phyloP scores from a whole-genome alignment of 30 jellyfish, hydroid and myxozoan genomes.

The Aurelia aurita region DNA sequence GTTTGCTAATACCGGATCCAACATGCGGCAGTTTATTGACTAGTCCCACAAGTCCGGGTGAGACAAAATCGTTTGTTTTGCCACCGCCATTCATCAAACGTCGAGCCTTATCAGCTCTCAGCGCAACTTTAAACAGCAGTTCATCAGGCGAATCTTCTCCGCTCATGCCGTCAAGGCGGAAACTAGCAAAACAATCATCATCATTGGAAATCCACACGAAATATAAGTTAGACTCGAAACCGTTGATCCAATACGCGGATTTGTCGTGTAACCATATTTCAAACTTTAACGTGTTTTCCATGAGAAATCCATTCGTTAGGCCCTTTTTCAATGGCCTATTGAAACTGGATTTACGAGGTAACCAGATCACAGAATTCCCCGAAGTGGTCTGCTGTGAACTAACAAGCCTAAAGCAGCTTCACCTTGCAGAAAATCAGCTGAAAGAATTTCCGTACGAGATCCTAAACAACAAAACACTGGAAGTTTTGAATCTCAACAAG shows the following conservation, averaged over 20 bases:
- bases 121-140: background rate
- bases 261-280: slow-evolving; percentile 77
- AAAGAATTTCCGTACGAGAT: slow-evolving; percentile 76
- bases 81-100: slow-evolving; percentile 24
- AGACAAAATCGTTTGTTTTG: background rate
- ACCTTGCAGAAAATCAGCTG: slow-evolving; percentile 59
- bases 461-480: slow-evolving; percentile 48
- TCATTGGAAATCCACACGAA: slow-evolving; percentile 3
- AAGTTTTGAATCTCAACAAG: slow-evolving; percentile 58
- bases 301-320: slow-evolving; percentile 15
- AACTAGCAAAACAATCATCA: slow-evolving; percentile 10
- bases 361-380: slow-evolving; percentile 59
- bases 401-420: slow-evolving; percentile 51
- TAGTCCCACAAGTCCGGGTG: slow-evolving; percentile 16
- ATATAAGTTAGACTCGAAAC: slow-evolving; percentile 24
- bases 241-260: slow-evolving; percentile 72
- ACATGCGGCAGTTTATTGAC: slow-evolving; percentile 41
- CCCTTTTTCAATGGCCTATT: slow-evolving; percentile 71
- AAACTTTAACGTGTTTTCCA: slow-evolving; percentile 45
- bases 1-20: slow-evolving; percentile 66
- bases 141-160: slow-evolving; percentile 28
- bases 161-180: background rate
- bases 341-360: slow-evolving; percentile 70
- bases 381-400: slow-evolving; percentile 41
- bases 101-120: background rate